phyloP scores from a whole-genome alignment of 2,797 vertebrate species.

The Falco naumanni region DNA sequence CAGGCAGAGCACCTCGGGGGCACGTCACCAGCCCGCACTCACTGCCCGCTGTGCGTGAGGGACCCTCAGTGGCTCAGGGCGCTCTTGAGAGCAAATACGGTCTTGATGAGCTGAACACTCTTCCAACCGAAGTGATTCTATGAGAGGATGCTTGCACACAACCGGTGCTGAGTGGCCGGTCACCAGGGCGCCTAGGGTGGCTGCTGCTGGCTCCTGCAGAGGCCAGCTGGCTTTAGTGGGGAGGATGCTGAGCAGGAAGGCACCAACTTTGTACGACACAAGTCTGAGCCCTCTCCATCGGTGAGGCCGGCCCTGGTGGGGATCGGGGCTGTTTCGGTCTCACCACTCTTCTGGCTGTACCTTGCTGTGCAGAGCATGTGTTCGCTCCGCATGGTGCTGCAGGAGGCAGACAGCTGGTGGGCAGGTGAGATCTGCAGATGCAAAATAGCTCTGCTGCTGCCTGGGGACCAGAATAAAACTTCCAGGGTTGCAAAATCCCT shows the following conservation, averaged over 20 bases:
- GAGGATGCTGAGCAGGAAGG: neutral
- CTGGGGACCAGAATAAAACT: fast-evolving
- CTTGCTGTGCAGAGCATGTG: neutral
- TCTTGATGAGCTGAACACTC: too few species aligned
- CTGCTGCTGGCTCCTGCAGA: too few species aligned
- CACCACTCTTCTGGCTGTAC: fast-evolving
- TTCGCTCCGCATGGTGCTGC: fast-evolving
- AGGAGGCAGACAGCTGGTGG: fast-evolving
- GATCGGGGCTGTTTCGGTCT: fast-evolving
- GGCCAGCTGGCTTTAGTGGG: fast-evolving
- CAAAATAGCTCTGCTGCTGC: neutral
- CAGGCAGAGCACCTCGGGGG: too few species aligned
- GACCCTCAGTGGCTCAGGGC: fast-evolving
- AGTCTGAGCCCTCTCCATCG: fast-evolving
- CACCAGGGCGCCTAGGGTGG: too few species aligned
- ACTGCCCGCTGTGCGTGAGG: fast-evolving
- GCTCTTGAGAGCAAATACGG: too few species aligned
- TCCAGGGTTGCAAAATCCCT: fast-evolving
- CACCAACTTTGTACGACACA: fast-evolving
- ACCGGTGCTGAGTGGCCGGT: too few species aligned
- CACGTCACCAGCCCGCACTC: fast-evolving
- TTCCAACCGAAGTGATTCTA: too few species aligned
- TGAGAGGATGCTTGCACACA: too few species aligned
- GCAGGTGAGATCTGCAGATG: fast-evolving
- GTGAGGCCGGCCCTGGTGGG: neutral